Base-by-base conservation (phyloP, 2,888 invertebrate genomes). In the Aphodius granarius region DNA sequence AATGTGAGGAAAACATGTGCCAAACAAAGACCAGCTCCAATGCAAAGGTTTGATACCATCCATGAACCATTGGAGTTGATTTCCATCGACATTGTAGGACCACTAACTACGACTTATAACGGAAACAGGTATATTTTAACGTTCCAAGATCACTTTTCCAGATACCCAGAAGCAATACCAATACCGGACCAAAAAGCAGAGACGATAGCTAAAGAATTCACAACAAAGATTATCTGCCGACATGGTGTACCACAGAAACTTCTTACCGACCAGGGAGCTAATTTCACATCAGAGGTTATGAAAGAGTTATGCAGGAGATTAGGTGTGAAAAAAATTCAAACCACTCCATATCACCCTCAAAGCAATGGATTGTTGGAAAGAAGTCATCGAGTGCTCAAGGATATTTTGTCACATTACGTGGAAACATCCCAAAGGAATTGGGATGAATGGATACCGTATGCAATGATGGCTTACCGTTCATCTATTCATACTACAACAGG, bases 341-440 rank as follows among this genome's bases (percentile, higher is more conserved):
- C 83, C 1, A 80, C 82, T 0, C 75, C 82, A 3, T 83, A 83
- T 73, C 82, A 82, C 22, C 83, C 85, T 5, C 76, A 78, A 16
- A 73, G 80, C 1, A 86, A 86, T 72, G 84, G 83, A 3, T 75
- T 81, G 63, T 75, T 84, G 0, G 84, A 85, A 73, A 63, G 84
- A 63, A 77, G 80, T 63, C 84, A 84, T 63, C 71, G 83, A 64
- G 77, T 79, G 0, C 66, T 85, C 0, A 83, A 80, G 71, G 80
- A 82, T 20, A 79, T 79, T 71, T 43, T 85, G 3, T 79, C 81
- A 2, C 82, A 83, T 68, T 83, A 81, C 70, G 78, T 84, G 0
- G 20, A 72, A 0, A 66, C 79, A 65, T 73, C 81, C 9, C 79
- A 81, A 19, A 19, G 66, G 15, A 79, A 83, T 66, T 85, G 83